Base-by-base conservation (phyloP, 2,888 invertebrate genomes). In the Acleris emargana region DNA sequence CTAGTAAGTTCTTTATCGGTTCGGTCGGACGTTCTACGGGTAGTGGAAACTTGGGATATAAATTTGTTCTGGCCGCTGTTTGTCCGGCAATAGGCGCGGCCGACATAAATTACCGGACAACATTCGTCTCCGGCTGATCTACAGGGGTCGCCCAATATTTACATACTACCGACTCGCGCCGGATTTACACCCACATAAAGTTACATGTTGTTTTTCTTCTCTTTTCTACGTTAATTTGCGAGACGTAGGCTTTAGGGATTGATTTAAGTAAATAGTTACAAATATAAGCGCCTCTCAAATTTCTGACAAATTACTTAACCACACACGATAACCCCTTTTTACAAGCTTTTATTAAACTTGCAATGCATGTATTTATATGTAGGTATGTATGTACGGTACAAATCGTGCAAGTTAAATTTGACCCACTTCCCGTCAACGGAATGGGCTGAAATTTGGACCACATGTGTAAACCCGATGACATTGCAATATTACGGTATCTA, bases 31-130 rank as follows among this genome's bases (percentile, higher is more conserved):
- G 74, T 79, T 78, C 79, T 80, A 82, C 71, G 79, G 81, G 73
- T 72, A 73, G 74, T 73, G 78, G 72, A 81, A 87, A 89, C 84
- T 88, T 88, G 75, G 84, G 80, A 84, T 86, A 88, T 87, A 89
- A 88, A 88, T 89, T 88, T 82, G 79, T 79, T 78, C 76, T 72
- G 76, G 76, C 51, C 73, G 80, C 82, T 87, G 86, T 88, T 86
- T 86, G 87, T 82, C 81, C 79, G 76, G 45, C 84, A 88, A 87
- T 84, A 83, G 85, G 80, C 82, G 70, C 74, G 49, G 82, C 81
- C 81, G 82, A 88, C 84, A 85, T 88, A 88, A 88, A 87, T 89
- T 88, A 88, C 84, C 76, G 80, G 77, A 76, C 81, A 81, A 80
- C 81, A 83, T 86, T 85, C 82, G 82, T 86, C 83, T 84, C 72